Evolutionary conservation across 2,113 vertebrate genomes (phyloP).

Genomic region (Ictidomys tridecemlineatus): DNA sequence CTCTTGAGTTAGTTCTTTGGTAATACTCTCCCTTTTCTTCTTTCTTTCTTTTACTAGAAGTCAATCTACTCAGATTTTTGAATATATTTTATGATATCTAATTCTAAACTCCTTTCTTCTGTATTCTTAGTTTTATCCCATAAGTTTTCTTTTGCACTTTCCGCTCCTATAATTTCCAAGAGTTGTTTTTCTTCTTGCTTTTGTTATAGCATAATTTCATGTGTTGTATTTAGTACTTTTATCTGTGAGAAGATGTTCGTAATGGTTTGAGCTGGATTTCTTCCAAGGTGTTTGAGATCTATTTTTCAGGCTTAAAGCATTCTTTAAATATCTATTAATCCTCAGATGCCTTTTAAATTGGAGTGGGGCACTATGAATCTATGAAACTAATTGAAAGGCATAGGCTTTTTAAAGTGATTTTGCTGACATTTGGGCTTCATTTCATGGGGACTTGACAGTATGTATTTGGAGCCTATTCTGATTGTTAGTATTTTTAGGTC

Average conservation of each 20-base stretch:
- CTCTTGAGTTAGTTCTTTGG: constrained; percentile 9
- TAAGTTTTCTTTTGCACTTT: not conserved
- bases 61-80: not conserved
- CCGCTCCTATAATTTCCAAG: not conserved
- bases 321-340: too few relatives aligned
- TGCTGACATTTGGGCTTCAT: not conserved
- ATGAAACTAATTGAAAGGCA: not conserved
- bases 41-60: not conserved
- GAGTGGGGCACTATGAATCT: too few relatives aligned
- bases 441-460: not conserved
- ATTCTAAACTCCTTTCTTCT: not conserved
- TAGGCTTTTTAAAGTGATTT: not conserved
- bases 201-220: not conserved
- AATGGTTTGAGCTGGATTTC: not conserved
- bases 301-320: not conserved
- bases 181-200: not conserved
- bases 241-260: too few relatives aligned
- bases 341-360: not conserved
- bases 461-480: not conserved
- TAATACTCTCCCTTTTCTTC: not conserved
- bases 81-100: not conserved
- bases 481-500: not conserved
- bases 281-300: not conserved
- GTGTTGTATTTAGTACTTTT: not conserved
- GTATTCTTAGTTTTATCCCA: not conserved